A percentile compares a stretch with the other conserved stretches of the same genome.
phyloP scores from a whole-genome alignment of 2,113 vertebrate species.

The Pterophyllum scalare region DNA sequence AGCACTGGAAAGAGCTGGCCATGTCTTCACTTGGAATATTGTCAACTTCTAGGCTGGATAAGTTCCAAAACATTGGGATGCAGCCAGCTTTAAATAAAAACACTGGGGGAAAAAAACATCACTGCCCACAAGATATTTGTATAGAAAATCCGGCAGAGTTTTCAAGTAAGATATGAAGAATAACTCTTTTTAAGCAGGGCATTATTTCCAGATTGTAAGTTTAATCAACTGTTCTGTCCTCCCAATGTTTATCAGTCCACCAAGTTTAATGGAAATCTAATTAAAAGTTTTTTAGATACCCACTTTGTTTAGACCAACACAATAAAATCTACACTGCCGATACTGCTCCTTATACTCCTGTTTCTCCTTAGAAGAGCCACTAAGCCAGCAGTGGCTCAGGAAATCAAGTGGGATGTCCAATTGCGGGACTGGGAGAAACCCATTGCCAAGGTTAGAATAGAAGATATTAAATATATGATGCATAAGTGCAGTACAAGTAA shows the following conservation, averaged over 20 bases:
- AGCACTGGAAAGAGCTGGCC: not conserved
- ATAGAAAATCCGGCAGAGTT: not conserved
- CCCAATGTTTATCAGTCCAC: conserved; percentile 5
- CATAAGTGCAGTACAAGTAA: too few relatives aligned
- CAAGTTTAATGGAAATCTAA: conserved; percentile 23
- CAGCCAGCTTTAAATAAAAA: not conserved
- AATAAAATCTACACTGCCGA: conserved; percentile 1
- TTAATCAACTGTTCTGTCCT: conserved; percentile 5
- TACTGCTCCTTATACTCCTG: not conserved
- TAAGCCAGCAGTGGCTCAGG: not conserved
- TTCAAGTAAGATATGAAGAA: not conserved
- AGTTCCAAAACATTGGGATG: not conserved
- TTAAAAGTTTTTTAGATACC: conserved; percentile 13
- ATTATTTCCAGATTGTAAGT: conserved; percentile 16
- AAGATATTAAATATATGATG: too few relatives aligned
- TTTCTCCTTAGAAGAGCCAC: not conserved
- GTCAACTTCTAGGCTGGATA: not conserved
- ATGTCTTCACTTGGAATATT: not conserved
- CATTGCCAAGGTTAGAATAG: too few relatives aligned
- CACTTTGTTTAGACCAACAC: not conserved
- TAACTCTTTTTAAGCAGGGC: not conserved
- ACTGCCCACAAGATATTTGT: not conserved
- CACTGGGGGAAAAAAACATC: not conserved
- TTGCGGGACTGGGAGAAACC: not conserved
- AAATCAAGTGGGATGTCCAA: not conserved